These are phyloP conservation scores for Sardina pilchardus DNA, from an alignment of 2,113 vertebrate genomes.

Conservation along the genomic window DNA sequence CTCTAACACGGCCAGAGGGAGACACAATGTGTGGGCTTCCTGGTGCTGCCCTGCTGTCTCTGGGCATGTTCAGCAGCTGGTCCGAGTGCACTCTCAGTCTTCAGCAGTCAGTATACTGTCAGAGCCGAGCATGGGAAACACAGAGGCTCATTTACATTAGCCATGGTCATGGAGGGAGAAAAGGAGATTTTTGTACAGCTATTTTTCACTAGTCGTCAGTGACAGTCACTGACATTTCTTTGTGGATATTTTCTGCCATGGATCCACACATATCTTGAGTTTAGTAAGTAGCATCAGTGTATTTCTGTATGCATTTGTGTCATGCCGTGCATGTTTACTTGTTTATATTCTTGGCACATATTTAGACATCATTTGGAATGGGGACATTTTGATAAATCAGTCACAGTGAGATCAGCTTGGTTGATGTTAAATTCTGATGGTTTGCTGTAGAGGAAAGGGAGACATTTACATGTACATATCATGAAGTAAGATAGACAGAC, in stretches of 20 bases:
- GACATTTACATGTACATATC: background rate
- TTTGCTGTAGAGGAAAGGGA: background rate
- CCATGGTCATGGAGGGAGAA: conserved; percentile 15
- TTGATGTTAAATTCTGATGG: background rate
- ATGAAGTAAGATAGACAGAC: background rate
- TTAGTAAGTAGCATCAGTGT: conserved; percentile 56
- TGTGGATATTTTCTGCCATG: conserved; percentile 54
- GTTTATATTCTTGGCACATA: background rate
- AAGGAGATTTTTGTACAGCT: background rate
- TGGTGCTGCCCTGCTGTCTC: conserved; percentile 56
- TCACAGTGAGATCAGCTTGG: too few relatives aligned
- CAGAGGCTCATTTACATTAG: background rate
- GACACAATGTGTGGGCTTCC: conserved; percentile 57
- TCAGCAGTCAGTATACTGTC: conserved; percentile 53
- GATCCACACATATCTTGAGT: conserved; percentile 52
- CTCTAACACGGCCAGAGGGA: conserved; percentile 57
- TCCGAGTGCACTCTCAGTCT: conserved; percentile 56
- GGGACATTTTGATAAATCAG: background rate
- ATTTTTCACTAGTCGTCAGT: background rate
- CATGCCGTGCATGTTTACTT: background rate
- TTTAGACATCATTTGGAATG: background rate
- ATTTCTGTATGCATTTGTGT: conserved; percentile 17
- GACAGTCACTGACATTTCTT: conserved; percentile 24
- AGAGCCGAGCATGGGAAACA: conserved; percentile 48
- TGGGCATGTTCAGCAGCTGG: conserved; percentile 64